phyloP scores from a whole-genome alignment of 2,888 invertebrate species.

The Nysson spinosus region DNA sequence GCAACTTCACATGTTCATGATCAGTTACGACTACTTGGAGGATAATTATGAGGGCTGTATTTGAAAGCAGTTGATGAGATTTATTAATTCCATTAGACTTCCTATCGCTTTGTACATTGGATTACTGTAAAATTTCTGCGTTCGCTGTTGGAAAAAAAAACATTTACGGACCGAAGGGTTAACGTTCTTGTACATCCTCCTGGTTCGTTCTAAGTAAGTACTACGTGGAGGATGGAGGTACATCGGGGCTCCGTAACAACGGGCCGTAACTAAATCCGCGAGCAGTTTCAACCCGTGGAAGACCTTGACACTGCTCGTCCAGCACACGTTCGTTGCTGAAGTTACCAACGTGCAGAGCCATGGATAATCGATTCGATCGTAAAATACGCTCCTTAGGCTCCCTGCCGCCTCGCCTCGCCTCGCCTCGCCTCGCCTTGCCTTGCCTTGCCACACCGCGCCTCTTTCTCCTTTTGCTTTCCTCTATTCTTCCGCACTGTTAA shows the following conservation, averaged over 20 bases:
- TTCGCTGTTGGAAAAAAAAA: too few relatives aligned
- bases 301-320: conserved; percentile 64
- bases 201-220: conserved; percentile 20
- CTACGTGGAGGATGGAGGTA: conserved; percentile 7
- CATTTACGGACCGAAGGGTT: too few relatives aligned
- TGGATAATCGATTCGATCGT: conserved; percentile 72
- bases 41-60: neutral
- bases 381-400: conserved; percentile 70
- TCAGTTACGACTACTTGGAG: too few relatives aligned
- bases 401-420: conserved; percentile 32
- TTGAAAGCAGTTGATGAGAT: too few relatives aligned
- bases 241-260: conserved; percentile 50
- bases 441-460: too few relatives aligned
- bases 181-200: conserved; percentile 11
- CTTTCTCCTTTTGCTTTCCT: too few relatives aligned
- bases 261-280: conserved; percentile 53
- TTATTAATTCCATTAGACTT: too few relatives aligned
- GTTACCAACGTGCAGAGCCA: conserved; percentile 65
- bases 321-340: conserved; percentile 65
- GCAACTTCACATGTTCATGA: too few relatives aligned
- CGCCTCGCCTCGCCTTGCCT: too few relatives aligned
- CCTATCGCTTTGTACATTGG: too few relatives aligned
- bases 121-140: too few relatives aligned
- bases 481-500: conserved; percentile 10
- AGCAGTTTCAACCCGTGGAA: conserved; percentile 56